Evolutionary conservation across 2,888 invertebrate genomes (phyloP), one percentile per base, ranked within the genome.

Genomic region (Eupsilia transversa): DNA sequence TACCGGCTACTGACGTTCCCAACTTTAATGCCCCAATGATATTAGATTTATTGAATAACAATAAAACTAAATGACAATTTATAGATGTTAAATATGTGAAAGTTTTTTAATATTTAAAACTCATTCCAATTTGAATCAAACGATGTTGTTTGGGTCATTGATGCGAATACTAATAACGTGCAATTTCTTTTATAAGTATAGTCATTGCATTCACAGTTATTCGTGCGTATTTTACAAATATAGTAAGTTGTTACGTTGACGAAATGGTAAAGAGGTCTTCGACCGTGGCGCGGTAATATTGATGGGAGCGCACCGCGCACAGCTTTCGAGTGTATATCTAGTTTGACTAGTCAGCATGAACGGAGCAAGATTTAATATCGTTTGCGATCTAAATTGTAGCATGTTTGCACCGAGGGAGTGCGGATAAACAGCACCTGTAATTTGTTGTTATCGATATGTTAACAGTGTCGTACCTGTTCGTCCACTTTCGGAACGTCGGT

Each of bases 381-480:
- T 74, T 86, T 78, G 73, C 84, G 87, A 92, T 92, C 91, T 92
- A 91, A 93, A 91, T 91, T 86, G 88, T 88, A 78, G 86, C 86
- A 85, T 87, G 89, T 88, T 90, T 85, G 84, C 87, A 85, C 83
- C 84, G 82, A 89, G 85, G 87, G 88, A 88, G 86, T 83, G 84
- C 82, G 86, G 89, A 89, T 91, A 91, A 92, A 91, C 89, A 91
- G 91, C 92, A 93, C 93, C 93, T 94, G 94, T 92, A 93, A 94
- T 94, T 94, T 94, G 94, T 89, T 94, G 91, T 93, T 94, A 95
- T 95, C 93, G 93, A 94, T 95, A 95, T 93, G 94, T 94, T 94
- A 95, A 95, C 91, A 95, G 95, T 93, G 95, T 94, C 94, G 92
- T 96, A 96, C 96, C 96, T 96, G 96, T 92, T 95, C 96, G 92